phyloP scores from a whole-genome alignment of 2,797 vertebrate species.

The Chaetophractus vellerosus region DNA sequence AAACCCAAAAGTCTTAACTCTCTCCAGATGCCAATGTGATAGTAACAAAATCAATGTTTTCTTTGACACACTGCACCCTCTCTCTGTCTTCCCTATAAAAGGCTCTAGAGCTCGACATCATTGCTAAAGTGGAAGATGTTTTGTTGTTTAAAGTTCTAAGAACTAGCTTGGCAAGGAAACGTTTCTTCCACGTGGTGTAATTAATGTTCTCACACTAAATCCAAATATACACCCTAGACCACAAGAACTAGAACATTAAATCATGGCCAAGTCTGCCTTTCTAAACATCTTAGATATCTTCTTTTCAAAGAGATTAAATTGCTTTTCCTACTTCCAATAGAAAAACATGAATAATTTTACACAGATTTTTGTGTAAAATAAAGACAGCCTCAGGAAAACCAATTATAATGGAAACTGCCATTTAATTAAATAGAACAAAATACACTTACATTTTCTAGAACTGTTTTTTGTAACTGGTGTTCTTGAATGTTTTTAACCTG shows the following conservation, averaged over 20 bases:
- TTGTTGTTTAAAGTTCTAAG: slow-evolving; percentile 57
- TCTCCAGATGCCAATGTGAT: slow-evolving; percentile 77
- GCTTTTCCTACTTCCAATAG: slow-evolving; percentile 65
- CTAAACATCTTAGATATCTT: not conserved
- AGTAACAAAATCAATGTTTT: slow-evolving; percentile 58
- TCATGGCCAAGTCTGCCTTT: slow-evolving; percentile 67
- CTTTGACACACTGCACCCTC: slow-evolving; percentile 74
- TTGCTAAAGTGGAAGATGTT: slow-evolving; percentile 79
- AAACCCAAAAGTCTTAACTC: slow-evolving; percentile 79
- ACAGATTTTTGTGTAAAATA: slow-evolving; percentile 3
- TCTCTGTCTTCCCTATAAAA: slow-evolving; percentile 13
- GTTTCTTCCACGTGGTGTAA: slow-evolving; percentile 71
- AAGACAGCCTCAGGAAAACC: slow-evolving; percentile 75
- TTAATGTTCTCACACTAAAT: not conserved
- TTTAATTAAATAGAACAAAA: slow-evolving; percentile 68
- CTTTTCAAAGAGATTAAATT: not conserved
- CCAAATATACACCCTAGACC: slow-evolving; percentile 75
- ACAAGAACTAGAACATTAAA: not conserved
- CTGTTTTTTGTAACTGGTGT: slow-evolving; percentile 67
- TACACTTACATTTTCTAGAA: slow-evolving; percentile 68
- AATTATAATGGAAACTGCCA: slow-evolving; percentile 33
- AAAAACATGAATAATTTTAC: slow-evolving; percentile 74
- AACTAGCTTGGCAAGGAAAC: slow-evolving; percentile 81
- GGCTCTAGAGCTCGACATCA: not conserved
- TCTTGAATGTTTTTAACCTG: slow-evolving; percentile 80